Percentiles rank a stretch among this genome's conserved stretches.
Conservation (phyloP, 2,113 vertebrate genomes). For the Paracanthobrama guichenoti region DNA sequence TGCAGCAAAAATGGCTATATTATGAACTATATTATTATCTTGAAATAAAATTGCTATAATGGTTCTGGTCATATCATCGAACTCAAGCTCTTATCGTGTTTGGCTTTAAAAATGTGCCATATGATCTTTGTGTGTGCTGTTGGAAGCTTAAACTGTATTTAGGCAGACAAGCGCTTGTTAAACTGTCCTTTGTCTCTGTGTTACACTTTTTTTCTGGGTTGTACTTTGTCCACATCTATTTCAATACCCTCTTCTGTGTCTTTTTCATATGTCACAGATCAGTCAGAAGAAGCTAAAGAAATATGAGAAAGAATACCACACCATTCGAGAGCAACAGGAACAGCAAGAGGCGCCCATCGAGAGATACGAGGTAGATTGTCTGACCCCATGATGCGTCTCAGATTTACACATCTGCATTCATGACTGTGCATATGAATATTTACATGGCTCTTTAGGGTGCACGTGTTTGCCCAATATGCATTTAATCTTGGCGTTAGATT, state of each 20-base stretch:
- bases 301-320: constrained; percentile 94
- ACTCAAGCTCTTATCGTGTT: neutral
- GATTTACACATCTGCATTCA: constrained; percentile 19
- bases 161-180: neutral
- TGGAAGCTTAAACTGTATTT: neutral
- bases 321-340: constrained; percentile 94
- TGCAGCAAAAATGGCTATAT: neutral
- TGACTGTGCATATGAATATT: constrained; percentile 26
- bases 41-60: neutral
- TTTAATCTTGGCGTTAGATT: constrained; percentile 11
- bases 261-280: constrained; percentile 77
- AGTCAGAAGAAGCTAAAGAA: constrained; percentile 99
- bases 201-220: neutral
- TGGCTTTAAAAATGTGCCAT: neutral
- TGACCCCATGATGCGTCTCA: neutral
- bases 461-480: neutral
- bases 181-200: neutral
- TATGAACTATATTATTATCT: neutral
- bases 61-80: neutral
- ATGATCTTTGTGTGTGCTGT: neutral
- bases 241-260: constrained; percentile 1
- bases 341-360: constrained; percentile 97
- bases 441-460: neutral
- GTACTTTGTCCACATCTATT: neutral
- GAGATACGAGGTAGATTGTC: constrained; percentile 86